These are phyloP conservation scores for Plagodis dolabraria DNA, from an alignment of 2,888 invertebrate species.

Conservation along the genomic window DNA sequence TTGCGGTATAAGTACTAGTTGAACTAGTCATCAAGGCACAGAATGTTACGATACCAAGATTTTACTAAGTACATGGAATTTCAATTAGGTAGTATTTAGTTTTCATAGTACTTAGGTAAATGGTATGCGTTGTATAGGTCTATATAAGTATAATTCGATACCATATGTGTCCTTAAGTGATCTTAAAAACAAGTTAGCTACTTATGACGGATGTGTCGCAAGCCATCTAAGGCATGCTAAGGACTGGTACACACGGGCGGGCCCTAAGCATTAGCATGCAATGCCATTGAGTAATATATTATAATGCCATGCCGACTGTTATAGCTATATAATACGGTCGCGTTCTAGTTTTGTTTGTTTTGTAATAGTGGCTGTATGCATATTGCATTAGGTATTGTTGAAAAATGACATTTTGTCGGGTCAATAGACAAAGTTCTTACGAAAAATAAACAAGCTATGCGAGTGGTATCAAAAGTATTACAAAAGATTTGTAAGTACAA, in stretches of 20 bases:
- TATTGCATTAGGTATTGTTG: conserved; percentile 25
- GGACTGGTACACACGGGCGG: conserved; percentile 27
- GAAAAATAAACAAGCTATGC: too few species aligned
- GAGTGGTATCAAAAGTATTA: too few species aligned
- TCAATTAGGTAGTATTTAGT: too few species aligned
- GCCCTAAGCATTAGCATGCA: conserved; percentile 32
- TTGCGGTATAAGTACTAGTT: too few species aligned
- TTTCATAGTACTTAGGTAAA: neutral
- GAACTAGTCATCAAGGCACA: too few species aligned
- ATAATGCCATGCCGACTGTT: conserved; percentile 39
- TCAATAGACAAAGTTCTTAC: neutral
- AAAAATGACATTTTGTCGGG: conserved; percentile 10
- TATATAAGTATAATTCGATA: neutral
- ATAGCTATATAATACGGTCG: conserved; percentile 39
- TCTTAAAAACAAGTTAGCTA: conserved; percentile 4
- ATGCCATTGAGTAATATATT: conserved; percentile 38
- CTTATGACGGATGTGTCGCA: conserved; percentile 41
- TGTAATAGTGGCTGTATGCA: conserved; percentile 32
- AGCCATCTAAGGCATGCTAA: conserved; percentile 19
- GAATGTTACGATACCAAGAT: too few species aligned
- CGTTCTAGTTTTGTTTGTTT: conserved; percentile 44
- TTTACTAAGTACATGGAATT: too few species aligned
- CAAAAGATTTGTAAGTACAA: too few species aligned
- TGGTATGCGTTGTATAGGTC: neutral
- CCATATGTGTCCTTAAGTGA: conserved; percentile 2